phyloP scores from a whole-genome alignment of 2,113 vertebrate species.

The Sander lucioperca region DNA sequence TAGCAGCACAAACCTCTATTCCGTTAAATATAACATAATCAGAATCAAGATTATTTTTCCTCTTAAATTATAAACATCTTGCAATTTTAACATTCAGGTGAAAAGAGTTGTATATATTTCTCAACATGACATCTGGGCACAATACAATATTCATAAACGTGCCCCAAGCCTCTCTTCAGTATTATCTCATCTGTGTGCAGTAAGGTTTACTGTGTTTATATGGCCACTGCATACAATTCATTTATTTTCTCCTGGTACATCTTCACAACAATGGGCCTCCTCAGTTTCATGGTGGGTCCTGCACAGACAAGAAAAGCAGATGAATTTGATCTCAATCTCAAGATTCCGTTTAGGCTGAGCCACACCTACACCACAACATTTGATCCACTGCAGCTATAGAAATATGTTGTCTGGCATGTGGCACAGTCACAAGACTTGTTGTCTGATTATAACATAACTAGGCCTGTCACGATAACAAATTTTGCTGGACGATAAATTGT shows the following conservation, averaged over 20 bases:
- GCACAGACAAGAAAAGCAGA: background rate
- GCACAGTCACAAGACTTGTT: background rate
- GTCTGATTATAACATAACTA: background rate
- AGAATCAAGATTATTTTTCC: background rate
- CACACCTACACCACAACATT: background rate
- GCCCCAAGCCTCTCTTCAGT: background rate
- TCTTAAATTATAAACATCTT: background rate
- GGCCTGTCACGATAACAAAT: too few species aligned
- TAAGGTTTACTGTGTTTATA: conserved; percentile 32
- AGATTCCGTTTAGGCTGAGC: background rate
- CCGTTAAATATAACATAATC: conserved; percentile 24
- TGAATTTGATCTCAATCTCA: background rate
- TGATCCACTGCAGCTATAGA: background rate
- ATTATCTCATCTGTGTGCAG: background rate
- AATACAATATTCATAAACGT: background rate
- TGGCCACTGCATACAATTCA: conserved; percentile 72
- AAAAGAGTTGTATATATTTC: conserved; percentile 1
- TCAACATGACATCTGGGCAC: background rate
- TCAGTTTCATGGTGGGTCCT: conserved; percentile 88
- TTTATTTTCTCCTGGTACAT: conserved; percentile 84
- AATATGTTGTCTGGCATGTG: background rate
- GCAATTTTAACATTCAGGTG: conserved; percentile 9
- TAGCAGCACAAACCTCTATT: conserved; percentile 29
- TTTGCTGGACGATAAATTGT: too few species aligned
- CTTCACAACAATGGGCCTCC: conserved; percentile 82